These are phyloP conservation scores for Dipus sagitta DNA, from an alignment of 2,797 vertebrate species.

Conservation along the genomic window DNA sequence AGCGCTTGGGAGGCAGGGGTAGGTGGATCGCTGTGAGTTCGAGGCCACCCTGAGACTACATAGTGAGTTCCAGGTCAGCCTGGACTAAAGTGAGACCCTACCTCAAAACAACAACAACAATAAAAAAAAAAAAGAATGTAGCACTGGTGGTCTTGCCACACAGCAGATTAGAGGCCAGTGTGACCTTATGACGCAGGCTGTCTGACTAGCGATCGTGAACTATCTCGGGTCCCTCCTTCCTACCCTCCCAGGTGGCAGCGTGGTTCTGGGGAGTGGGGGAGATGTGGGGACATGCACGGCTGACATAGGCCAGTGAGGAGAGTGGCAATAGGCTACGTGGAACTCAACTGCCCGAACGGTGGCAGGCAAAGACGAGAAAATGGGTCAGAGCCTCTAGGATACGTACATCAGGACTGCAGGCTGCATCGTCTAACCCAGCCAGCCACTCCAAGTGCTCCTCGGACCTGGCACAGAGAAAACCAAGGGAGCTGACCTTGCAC, in stretches of 20 bases:
- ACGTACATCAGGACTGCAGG: not conserved
- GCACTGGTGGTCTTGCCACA: not conserved
- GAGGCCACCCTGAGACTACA: no score
- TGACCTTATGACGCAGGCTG: not conserved
- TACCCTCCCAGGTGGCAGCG: not conserved
- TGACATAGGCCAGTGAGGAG: not conserved
- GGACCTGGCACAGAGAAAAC: not conserved
- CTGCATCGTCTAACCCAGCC: not conserved
- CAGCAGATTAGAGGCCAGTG: not conserved
- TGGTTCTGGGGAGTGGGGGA: not conserved
- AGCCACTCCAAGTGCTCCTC: not conserved
- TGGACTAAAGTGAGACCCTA: no score
- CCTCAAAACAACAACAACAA: no score
- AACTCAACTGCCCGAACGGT: not conserved
- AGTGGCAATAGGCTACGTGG: no score
- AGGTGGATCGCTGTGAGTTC: no score
- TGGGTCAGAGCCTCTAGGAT: not conserved
- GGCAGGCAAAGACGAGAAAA: slow-evolving; percentile 1
- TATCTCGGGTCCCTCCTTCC: not conserved
- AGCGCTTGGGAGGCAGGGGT: no score
- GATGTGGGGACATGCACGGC: not conserved
- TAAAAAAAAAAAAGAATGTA: no score
- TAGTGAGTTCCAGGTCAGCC: no score
- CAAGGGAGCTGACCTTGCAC: slow-evolving; percentile 43
- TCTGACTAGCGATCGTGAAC: not conserved